phyloP scores from a whole-genome alignment of 2,113 vertebrate genomes.

The Zapornia atra region DNA sequence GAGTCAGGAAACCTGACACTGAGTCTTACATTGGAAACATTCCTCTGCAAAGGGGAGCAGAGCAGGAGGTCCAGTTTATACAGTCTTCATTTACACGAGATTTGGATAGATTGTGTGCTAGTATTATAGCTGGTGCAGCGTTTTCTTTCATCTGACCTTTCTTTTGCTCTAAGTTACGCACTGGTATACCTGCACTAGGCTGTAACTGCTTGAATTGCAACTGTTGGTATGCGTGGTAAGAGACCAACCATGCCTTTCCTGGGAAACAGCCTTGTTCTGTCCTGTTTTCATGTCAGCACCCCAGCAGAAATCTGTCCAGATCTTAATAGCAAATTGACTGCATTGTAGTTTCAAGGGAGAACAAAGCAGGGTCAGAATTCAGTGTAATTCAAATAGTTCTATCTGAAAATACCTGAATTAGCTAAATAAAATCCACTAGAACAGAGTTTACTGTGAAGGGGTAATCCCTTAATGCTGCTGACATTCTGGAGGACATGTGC shows the following conservation, averaged over 20 bases:
- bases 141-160: not conserved
- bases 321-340: not conserved
- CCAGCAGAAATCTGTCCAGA: not conserved
- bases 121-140: accelerated
- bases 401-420: not conserved
- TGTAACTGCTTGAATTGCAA: not conserved
- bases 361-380: not conserved
- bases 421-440: not conserved
- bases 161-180: not conserved
- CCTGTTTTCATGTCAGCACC: not conserved
- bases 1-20: slow-evolving; percentile 23
- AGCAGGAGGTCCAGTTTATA: not conserved
- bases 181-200: not conserved
- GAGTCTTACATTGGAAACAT: not conserved
- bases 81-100: not conserved
- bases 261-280: not conserved
- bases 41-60: not conserved
- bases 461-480: not conserved
- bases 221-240: not conserved
- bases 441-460: not conserved
- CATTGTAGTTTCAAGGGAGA: not conserved
- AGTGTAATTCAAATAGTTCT: not conserved
- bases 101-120: not conserved
- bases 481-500: not conserved
- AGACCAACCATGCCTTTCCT: not conserved